A percentile compares a stretch with the other conserved stretches of the same genome.
Conservation (phyloP, 2,888 invertebrate genomes). For the Idaea dimidiata region DNA sequence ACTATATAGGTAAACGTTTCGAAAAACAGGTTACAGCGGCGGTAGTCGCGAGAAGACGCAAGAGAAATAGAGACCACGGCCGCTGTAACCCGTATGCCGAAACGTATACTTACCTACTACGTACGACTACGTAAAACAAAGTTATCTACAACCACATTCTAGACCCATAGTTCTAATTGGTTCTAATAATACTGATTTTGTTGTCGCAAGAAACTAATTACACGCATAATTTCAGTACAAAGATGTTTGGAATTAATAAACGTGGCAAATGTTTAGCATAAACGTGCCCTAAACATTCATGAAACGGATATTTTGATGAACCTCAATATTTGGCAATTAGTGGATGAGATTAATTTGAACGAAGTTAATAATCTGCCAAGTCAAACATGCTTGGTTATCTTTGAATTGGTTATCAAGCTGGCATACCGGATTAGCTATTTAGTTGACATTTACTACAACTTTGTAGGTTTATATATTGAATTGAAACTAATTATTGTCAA, state of each 20-base stretch:
- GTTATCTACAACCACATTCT: too few species aligned
- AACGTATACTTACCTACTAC: too few species aligned
- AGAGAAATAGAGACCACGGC: too few species aligned
- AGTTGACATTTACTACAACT: background rate
- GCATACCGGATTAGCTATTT: background rate
- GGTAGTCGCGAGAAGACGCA: too few species aligned
- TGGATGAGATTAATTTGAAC: background rate
- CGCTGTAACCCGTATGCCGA: too few species aligned
- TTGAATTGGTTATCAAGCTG: background rate
- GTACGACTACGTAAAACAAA: too few species aligned
- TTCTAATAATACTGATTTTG: too few species aligned
- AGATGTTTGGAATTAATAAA: background rate
- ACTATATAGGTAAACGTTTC: too few species aligned
- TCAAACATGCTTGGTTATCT: background rate
- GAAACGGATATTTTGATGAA: background rate
- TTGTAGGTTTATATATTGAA: background rate
- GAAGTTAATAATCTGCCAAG: background rate
- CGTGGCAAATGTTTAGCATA: background rate
- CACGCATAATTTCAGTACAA: background rate
- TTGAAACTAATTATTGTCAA: background rate
- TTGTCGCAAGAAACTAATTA: background rate
- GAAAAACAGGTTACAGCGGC: too few species aligned
- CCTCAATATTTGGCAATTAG: slow-evolving; percentile 1
- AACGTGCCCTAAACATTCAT: background rate
- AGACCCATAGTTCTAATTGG: too few species aligned